Evolutionary conservation across 2,888 invertebrate genomes (phyloP).

Genomic region (Drosophila yooni): DNA sequence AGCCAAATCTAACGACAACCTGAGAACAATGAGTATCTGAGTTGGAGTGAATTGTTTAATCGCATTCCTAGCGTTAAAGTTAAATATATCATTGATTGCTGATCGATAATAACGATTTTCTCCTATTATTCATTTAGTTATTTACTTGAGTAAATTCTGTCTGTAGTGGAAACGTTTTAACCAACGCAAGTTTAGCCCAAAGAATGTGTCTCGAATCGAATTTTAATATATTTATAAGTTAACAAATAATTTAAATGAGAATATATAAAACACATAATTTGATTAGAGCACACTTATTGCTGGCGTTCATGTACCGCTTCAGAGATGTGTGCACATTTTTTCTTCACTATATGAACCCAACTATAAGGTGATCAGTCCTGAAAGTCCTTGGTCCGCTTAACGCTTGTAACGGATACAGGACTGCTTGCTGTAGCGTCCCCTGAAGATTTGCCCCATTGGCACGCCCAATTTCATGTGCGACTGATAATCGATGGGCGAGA

Average conservation of each 20-base stretch:
- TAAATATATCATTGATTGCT: too few species aligned
- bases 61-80: too few species aligned
- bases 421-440: conserved; percentile 17
- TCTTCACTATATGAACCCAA: conserved; percentile 22
- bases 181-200: too few species aligned
- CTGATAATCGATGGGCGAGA: conserved; percentile 26
- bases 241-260: background rate
- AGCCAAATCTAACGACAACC: background rate
- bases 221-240: background rate
- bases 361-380: background rate
- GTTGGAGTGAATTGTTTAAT: too few species aligned
- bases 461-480: conserved; percentile 48
- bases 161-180: background rate
- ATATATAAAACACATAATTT: conserved; percentile 5
- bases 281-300: background rate
- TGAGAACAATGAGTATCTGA: background rate
- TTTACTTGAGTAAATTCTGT: background rate
- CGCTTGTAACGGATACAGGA: conserved; percentile 39
- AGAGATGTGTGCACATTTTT: conserved; percentile 10
- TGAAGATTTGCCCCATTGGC: background rate
- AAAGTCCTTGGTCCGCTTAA: background rate
- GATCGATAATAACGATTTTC: too few species aligned
- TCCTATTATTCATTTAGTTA: background rate
- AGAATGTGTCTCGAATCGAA: too few species aligned
- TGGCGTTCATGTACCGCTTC: conserved; percentile 36